Percentiles rank a stretch among this genome's conserved stretches.
Conservation (phyloP, 2,888 invertebrate genomes). For the Eupithecia subfuscata region DNA sequence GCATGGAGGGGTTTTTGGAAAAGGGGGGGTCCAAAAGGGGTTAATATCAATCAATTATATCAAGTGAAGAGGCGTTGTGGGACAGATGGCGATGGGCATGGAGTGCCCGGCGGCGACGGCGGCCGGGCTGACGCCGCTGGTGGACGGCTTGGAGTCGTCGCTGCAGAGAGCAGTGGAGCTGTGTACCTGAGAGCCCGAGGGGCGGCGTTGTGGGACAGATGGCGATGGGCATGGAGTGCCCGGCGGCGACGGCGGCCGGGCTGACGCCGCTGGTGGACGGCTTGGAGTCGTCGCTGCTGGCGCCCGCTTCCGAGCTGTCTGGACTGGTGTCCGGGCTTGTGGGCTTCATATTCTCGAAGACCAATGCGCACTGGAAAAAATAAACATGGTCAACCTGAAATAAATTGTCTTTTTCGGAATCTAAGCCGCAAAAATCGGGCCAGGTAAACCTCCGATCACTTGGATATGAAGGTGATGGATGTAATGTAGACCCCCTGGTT, state of each 20-base stretch:
- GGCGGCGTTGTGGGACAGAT: neutral
- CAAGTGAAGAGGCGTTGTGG: neutral
- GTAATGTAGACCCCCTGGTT: too few relatives aligned
- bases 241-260: slow-evolving; percentile 15
- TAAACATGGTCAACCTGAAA: neutral
- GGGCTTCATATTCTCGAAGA: neutral
- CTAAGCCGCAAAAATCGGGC: neutral
- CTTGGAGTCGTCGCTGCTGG: slow-evolving; percentile 5
- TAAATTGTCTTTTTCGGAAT: neutral
- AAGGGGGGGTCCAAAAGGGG: too few relatives aligned
- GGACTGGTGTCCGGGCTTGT: neutral
- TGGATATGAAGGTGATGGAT: neutral
- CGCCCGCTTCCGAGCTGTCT: neutral
- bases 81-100: neutral
- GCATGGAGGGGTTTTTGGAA: too few relatives aligned
- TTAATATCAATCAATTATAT: too few relatives aligned
- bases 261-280: slow-evolving; percentile 26
- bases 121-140: slow-evolving; percentile 23
- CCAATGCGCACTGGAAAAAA: neutral
- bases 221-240: neutral
- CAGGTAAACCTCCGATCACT: neutral
- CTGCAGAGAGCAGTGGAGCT: too few relatives aligned
- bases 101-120: slow-evolving; percentile 8
- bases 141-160: slow-evolving; percentile 14
- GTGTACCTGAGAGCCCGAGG: neutral